phyloP scores from a whole-genome alignment of 2,797 vertebrate species.

The Eutrigla gurnardus region DNA sequence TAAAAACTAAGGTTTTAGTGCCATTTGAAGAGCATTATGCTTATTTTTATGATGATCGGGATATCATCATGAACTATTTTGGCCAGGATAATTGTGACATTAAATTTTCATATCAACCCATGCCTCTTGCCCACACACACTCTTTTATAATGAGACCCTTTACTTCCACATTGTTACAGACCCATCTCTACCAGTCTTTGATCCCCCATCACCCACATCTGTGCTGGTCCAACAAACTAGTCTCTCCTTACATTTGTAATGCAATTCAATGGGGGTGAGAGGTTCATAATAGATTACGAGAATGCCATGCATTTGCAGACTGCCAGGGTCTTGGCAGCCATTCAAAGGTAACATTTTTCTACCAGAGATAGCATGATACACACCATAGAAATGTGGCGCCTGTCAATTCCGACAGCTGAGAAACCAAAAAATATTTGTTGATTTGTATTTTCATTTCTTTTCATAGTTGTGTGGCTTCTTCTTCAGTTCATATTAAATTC shows the following conservation, averaged over 20 bases:
- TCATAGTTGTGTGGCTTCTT: slow-evolving; percentile 19
- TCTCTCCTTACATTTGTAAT: slow-evolving; percentile 64
- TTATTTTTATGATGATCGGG: not conserved
- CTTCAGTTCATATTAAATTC: slow-evolving; percentile 18
- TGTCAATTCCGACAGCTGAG: slow-evolving; percentile 37
- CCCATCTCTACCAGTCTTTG: slow-evolving; percentile 34
- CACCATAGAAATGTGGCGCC: slow-evolving; percentile 38
- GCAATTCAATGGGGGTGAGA: slow-evolving; percentile 65
- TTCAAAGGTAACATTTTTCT: slow-evolving; percentile 75
- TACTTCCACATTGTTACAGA: slow-evolving; percentile 38
- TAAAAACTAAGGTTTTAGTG: not conserved
- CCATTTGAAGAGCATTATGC: not conserved
- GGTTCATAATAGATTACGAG: slow-evolving; percentile 73
- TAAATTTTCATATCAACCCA: not conserved
- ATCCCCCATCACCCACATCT: slow-evolving; percentile 46
- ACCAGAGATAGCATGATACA: slow-evolving; percentile 59
- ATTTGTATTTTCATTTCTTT: slow-evolving; percentile 2
- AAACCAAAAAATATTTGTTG: slow-evolving; percentile 42
- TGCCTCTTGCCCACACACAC: not conserved
- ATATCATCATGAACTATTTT: not conserved
- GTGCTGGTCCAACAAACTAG: slow-evolving; percentile 36
- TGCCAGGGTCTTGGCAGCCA: slow-evolving; percentile 71
- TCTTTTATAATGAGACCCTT: not conserved
- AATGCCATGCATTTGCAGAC: slow-evolving; percentile 76
- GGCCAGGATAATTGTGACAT: not conserved